Base-by-base conservation (phyloP, 1,140 invertebrate genomes). In the Penaeus japonicus region DNA sequence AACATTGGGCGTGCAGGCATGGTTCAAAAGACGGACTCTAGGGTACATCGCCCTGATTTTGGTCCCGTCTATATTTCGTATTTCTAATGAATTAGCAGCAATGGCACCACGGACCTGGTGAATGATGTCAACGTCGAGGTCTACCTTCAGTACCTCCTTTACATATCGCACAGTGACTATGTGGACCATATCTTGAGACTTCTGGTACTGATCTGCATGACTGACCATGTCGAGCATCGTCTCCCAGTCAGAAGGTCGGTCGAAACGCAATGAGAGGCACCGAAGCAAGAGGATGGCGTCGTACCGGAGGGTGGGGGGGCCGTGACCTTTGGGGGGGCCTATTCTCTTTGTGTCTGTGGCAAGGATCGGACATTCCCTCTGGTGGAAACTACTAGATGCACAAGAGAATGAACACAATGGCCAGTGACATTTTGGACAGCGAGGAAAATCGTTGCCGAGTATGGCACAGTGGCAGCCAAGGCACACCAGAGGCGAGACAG, bases 1-100 rank as follows among this genome's bases (percentile, higher is more conserved):
- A 91, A 96, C 95, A 92, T 97, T 97, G 0, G 96, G 95, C 7
- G 93, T 92, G 91, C 96, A 97, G 87, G 94, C 95, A 92, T 97
- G 96, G 91, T 97, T 96, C 54, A 96, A 92, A 91, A 96, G 95
- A 0, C 96, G 96, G 1, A 96, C 93, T 18, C 92, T 92, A 91
- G 96, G 94, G 91, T 95, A 97, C 55, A 97, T 93, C 0, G 81
- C 90, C 73, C 87, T 83, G 15, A 90, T 35, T 35, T 55, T 70
- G 17, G 73, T 30, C 4, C 59, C 82, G 0, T 77, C 79, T 12
- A 27, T 27, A 32, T 81, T 89, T 24, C 77, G 57, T 20, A 90
- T 87, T 70, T 89, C 85, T 27, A 90, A 30, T 73, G 65, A 75
- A 62, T 90, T 90, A 32, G 88, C 84, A 27, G 79, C 39, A 30